Evolutionary conservation across 2,888 invertebrate species (phyloP), one percentile per base, ranked within the genome.

Genomic region (Galerucella pusilla): DNA sequence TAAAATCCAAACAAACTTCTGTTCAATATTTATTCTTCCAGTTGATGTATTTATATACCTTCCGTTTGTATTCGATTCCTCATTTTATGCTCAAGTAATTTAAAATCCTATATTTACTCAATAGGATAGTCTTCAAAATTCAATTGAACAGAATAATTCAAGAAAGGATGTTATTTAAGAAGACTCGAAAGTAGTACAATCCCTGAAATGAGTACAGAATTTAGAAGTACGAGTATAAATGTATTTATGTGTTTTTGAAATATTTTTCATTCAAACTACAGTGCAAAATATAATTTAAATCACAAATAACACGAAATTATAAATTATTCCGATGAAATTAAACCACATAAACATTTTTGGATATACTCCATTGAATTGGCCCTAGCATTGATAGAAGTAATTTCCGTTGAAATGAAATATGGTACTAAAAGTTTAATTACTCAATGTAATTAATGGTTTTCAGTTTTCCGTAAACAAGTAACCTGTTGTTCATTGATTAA

Each of bases 31-130:
- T 49, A 12, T 49, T 49, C 49, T 49, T 49, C 14, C 12, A 14
- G 49, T 61, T 35, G 61, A 61, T 25, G 25, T 35, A 61, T 61
- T 61, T 28, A 61, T 35, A 61, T 4, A 59, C 9, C 14, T 61
- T 28, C 20, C 61, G 16, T 49, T 49, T 49, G 49, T 49, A 14
- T 49, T 49, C 49, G 10, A 49, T 49, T 14, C 49, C 12, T 14
- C 1, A 11, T 49, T 49, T 49, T 49, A 49, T 49, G 12, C 49
- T 49, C 4, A 12, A 49, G 49, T 49, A 49, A 49, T 49, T 49
- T 12, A 49, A 12, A 49, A 12, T 49, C 49, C 12, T 49, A 14
- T 49, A 14, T 49, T 49, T 49, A 14, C 49, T 14, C 12, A 14
- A 12, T 14, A 54, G n/a, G 16, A 54, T 16, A 57, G 57, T 57